These are phyloP conservation scores for Pseudococcus jackbeardsleyi DNA, from an alignment of 2,888 invertebrate species.

Conservation along the genomic window DNA sequence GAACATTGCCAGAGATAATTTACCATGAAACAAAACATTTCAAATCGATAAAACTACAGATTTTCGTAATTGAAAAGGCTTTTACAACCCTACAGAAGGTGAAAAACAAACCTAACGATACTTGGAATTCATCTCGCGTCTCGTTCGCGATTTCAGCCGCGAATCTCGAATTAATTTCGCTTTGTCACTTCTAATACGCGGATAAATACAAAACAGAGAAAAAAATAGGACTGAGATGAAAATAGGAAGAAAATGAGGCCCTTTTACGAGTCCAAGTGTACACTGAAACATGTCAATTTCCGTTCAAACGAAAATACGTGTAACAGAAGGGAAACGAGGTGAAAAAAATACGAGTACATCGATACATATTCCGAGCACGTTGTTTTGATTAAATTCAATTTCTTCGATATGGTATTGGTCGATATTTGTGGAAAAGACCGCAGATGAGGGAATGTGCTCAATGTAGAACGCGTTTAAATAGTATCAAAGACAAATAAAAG, in stretches of 20 bases:
- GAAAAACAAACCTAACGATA: background rate
- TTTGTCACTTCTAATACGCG: background rate
- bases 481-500: slow-evolving; percentile 57
- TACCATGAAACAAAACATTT: background rate
- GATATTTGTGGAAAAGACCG: background rate
- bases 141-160: background rate
- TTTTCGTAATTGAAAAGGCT: background rate
- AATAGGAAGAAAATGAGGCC: background rate
- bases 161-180: slow-evolving; percentile 4
- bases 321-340: background rate
- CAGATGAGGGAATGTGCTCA: slow-evolving; percentile 15
- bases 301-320: background rate
- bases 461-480: slow-evolving; percentile 28
- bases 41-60: background rate
- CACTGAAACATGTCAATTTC: slow-evolving; percentile 2
- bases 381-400: slow-evolving; percentile 60
- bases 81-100: background rate
- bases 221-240: background rate
- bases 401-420: slow-evolving; percentile 37
- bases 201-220: background rate
- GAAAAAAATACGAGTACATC: background rate
- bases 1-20: no score
- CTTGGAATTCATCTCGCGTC: background rate
- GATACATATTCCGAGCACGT: slow-evolving; percentile 43
- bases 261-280: background rate